Base-by-base conservation (phyloP, 2,888 invertebrate species). In the Cantharis flavilabris region DNA sequence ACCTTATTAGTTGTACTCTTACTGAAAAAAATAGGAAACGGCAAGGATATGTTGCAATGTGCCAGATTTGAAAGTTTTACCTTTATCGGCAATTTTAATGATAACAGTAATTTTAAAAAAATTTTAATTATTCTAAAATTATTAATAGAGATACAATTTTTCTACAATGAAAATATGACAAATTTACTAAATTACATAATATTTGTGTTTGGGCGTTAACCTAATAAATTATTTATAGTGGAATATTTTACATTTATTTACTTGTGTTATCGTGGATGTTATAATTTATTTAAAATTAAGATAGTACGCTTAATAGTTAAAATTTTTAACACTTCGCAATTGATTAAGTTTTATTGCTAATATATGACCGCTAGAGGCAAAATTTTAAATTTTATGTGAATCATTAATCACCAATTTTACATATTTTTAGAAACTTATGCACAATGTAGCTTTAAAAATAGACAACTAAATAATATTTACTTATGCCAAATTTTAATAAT, bases 11-110 rank as follows among this genome's bases (percentile, higher is more conserved):
- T 67, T 23, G 20, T 64, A 18, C 64, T 18, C 20, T 67, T 20
- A 26, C n/a, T 23, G 16, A 67, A 67, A 67, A 23, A 67, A 67
- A 67, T 26, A 13, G 20, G 26, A 23, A 67, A 67, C 20, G 20
- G 65, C 65, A 67, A 67, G 65, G 65, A 70, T 70, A 70, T 33
- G 49, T 20, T 70, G 70, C 49, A 70, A 33, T 49, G 33, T 13
- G 70, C 70, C 20, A 70, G 70, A 70, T 70, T 70, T 70, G 33
- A 70, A 70, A 70, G 49, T 70, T 70, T 30, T 18, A 49, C 18
- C 16, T 30, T 23, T 67, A 67, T 67, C 65, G 23, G 13, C 11
- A 26, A 67, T 26, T 67, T 67, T 67, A 67, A 67, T 23, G 65
- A 67, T 67, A 23, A 67, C 20, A 67, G 23, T 9, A 67, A 67